These are phyloP conservation scores for Sebastes melanostomus DNA, from an alignment of 2,797 vertebrate genomes.

Conservation along the genomic window DNA sequence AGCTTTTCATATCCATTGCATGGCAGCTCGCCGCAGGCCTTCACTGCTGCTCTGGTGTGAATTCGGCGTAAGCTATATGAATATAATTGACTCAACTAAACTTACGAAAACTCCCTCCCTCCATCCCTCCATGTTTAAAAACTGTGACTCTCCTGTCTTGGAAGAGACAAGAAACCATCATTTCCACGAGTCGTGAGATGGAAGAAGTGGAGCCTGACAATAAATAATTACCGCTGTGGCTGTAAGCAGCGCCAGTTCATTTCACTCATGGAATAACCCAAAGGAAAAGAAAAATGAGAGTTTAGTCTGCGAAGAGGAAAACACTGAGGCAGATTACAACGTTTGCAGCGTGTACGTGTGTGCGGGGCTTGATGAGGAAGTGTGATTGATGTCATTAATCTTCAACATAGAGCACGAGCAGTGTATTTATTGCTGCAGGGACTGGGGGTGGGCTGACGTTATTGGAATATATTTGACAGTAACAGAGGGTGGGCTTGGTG, in stretches of 20 bases:
- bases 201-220: slow-evolving; percentile 39
- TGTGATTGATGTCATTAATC: slow-evolving; percentile 62
- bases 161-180: background rate
- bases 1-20: no score
- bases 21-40: no score
- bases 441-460: background rate
- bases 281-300: slow-evolving; percentile 39
- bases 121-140: background rate
- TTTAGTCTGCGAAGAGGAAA: slow-evolving; percentile 22
- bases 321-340: slow-evolving; percentile 21
- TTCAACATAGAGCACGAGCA: slow-evolving; percentile 1
- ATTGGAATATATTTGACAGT: slow-evolving; percentile 30
- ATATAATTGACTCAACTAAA: background rate
- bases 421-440: slow-evolving; percentile 37
- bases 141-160: background rate
- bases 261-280: slow-evolving; percentile 52
- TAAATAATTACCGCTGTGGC: slow-evolving; percentile 44
- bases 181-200: slow-evolving; percentile 11
- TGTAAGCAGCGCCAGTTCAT: slow-evolving; percentile 42
- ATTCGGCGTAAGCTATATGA: background rate
- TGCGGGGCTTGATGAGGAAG: slow-evolving; percentile 30
- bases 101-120: background rate
- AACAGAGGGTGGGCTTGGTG: slow-evolving; percentile 26
- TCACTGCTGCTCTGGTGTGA: background rate
- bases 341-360: slow-evolving; percentile 14